These are phyloP conservation scores for Donacobius atricapilla DNA, from an alignment of 2,113 vertebrate species.

Conservation along the genomic window DNA sequence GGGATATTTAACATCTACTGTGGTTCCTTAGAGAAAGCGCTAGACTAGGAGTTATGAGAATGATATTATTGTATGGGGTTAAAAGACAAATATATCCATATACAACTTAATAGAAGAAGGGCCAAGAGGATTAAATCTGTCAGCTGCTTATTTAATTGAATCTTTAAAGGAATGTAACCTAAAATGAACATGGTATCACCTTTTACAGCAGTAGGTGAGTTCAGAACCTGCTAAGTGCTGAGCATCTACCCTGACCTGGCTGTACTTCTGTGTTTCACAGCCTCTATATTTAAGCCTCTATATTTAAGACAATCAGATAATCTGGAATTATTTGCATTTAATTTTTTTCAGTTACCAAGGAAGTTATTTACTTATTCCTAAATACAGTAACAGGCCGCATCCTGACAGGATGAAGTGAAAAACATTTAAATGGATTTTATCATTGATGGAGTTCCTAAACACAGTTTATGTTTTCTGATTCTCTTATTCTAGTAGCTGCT, in stretches of 20 bases:
- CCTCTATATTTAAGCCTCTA: not conserved
- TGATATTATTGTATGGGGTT: not conserved
- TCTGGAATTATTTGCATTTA: not conserved
- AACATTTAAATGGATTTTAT: conserved; percentile 22
- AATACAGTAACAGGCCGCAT: not conserved
- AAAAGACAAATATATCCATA: not conserved
- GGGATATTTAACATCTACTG: not conserved
- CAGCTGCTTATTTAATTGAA: not conserved
- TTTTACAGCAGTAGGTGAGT: not conserved
- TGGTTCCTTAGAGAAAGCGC: not conserved
- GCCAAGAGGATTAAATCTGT: not conserved
- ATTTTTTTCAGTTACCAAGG: not conserved
- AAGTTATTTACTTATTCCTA: conserved; percentile 8
- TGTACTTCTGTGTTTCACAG: not conserved
- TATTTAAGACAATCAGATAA: not conserved
- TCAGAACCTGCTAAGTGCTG: not conserved
- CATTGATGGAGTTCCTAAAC: conserved; percentile 7
- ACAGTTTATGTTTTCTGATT: conserved; percentile 10
- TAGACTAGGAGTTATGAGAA: not conserved
- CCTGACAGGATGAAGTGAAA: conserved; percentile 5
- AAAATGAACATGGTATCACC: not conserved
- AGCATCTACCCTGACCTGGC: not conserved
- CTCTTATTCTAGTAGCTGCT: conserved; percentile 13
- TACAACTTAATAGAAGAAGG: not conserved
- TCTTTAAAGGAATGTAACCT: not conserved